A percentile compares a stretch with the other conserved stretches of the same genome.
These are phyloP conservation scores for Paratilapia polleni DNA, from an alignment of 2,113 vertebrate genomes.

Conservation along the genomic window DNA sequence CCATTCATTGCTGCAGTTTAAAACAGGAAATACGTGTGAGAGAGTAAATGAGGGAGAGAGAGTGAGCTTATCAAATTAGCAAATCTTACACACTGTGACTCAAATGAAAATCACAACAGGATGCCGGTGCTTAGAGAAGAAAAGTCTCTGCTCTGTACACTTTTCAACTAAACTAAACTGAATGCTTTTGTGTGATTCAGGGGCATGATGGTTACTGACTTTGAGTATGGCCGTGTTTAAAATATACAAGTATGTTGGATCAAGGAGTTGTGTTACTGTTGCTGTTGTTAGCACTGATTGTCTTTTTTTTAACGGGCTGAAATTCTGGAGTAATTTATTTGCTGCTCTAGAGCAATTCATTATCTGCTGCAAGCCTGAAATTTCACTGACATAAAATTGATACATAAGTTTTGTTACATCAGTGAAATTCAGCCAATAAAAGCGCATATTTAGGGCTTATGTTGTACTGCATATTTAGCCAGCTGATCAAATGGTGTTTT, in stretches of 20 bases:
- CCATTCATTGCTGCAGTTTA: conserved; percentile 11
- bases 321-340: background rate
- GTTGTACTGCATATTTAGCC: background rate
- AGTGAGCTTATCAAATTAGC: conserved; percentile 60
- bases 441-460: background rate
- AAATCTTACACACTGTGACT: conserved; percentile 62
- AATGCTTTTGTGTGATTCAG: background rate
- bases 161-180: background rate
- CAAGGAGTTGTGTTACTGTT: background rate
- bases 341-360: background rate
- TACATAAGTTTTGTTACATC: background rate
- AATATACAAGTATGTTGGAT: background rate
- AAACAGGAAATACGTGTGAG: background rate
- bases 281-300: too few species aligned
- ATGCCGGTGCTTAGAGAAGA: conserved; percentile 28
- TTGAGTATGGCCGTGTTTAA: background rate
- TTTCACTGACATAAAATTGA: background rate
- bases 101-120: conserved; percentile 73
- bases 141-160: background rate
- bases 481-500: background rate
- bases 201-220: background rate
- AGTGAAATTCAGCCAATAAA: background rate
- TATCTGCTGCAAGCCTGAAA: background rate
- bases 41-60: background rate
- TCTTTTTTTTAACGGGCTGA: background rate